A percentile compares a stretch with the other conserved stretches of the same genome.
Conservation (phyloP, 2,888 invertebrate species). For the Hyposoter didymator region DNA sequence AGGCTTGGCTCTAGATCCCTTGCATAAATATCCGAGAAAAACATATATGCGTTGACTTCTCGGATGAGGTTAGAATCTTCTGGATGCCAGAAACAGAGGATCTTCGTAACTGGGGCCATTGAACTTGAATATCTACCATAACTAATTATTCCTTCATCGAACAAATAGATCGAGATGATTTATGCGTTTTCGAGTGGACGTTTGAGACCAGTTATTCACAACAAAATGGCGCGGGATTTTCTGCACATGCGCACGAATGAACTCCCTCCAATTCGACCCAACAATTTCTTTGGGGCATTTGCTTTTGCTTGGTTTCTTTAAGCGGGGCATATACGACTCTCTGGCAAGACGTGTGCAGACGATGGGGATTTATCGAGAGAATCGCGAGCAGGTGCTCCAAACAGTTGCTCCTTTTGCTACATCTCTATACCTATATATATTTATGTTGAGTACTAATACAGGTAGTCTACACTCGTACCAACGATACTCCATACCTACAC, state of each 20-base stretch:
- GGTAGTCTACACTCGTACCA: background rate
- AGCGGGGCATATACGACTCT: conserved; percentile 14
- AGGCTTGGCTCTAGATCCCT: background rate
- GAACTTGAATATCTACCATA: background rate
- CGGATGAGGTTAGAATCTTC: background rate
- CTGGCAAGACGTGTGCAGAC: conserved; percentile 36
- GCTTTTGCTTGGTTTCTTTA: conserved; percentile 4
- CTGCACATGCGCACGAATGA: conserved; percentile 1
- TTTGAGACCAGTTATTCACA: background rate
- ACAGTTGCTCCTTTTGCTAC: conserved; percentile 54
- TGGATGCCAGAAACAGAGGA: background rate
- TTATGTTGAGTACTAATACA: conserved; percentile 16
- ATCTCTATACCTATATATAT: background rate
- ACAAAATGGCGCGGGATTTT: background rate
- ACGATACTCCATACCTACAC: conserved; percentile 27
- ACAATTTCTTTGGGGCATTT: conserved; percentile 38
- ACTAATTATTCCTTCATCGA: background rate
- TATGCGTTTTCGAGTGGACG: background rate
- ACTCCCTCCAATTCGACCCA: background rate
- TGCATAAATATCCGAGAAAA: background rate
- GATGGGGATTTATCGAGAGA: conserved; percentile 58
- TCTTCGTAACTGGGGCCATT: background rate
- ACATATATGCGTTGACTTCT: background rate
- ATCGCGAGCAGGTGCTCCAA: conserved; percentile 66
- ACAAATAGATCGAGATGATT: background rate